These are phyloP conservation scores for Hyperoodon ampullatus DNA, from an alignment of 2,113 vertebrate species.

Conservation along the genomic window DNA sequence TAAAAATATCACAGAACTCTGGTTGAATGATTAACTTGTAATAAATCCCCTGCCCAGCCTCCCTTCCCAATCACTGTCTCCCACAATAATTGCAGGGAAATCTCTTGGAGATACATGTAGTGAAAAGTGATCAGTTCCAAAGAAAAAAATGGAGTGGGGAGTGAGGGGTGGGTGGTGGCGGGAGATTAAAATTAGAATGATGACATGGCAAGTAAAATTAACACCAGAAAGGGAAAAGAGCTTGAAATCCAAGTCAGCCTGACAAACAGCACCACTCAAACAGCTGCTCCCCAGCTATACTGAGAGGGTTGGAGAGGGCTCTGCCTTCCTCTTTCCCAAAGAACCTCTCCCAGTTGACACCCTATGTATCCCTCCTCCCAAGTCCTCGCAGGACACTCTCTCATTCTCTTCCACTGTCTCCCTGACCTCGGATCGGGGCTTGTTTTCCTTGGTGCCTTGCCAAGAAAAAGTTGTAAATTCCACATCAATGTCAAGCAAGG, in stretches of 20 bases:
- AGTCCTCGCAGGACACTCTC: background rate
- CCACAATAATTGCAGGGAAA: constrained; percentile 42
- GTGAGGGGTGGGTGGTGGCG: too few species aligned
- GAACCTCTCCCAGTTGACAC: background rate
- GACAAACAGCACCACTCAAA: background rate
- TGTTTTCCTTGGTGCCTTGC: background rate
- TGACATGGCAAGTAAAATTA: constrained; percentile 45
- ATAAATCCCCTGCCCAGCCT: constrained; percentile 50
- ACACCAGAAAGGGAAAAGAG: constrained; percentile 11
- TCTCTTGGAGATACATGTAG: constrained; percentile 11
- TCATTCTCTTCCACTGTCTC: background rate
- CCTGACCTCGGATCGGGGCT: background rate
- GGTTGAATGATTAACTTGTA: constrained; percentile 56
- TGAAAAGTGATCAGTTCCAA: background rate
- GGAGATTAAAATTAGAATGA: constrained; percentile 57
- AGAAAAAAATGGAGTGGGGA: background rate
- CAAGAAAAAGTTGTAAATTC: constrained; percentile 37
- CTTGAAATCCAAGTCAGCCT: background rate
- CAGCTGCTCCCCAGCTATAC: background rate
- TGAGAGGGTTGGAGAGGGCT: background rate
- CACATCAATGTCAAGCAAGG: background rate
- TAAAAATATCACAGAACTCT: constrained; percentile 60
- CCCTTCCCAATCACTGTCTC: background rate
- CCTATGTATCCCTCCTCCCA: background rate
- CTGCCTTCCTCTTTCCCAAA: background rate